These are phyloP conservation scores for Pagetopsis macropterus DNA, from an alignment of 2,797 vertebrate species.

Conservation along the genomic window DNA sequence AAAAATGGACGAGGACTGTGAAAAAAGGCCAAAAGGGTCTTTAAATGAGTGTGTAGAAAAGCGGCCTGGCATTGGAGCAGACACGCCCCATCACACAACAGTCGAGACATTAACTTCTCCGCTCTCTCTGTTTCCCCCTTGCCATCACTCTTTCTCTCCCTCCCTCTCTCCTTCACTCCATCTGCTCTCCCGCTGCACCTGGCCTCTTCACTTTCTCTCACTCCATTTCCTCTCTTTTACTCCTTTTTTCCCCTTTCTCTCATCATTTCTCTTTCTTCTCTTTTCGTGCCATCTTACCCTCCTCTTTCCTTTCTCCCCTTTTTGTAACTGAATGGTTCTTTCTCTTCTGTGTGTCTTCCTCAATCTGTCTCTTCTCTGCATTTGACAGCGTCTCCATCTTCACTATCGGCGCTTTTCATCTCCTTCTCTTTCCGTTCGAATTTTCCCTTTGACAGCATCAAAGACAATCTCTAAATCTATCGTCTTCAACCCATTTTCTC, in stretches of 20 bases:
- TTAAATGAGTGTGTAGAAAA: conserved; percentile 66
- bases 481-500: conserved; percentile 8
- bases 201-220: conserved; percentile 75
- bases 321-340: conserved; percentile 55
- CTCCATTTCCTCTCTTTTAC: conserved; percentile 65
- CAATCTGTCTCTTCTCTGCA: conserved; percentile 47
- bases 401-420: conserved; percentile 19
- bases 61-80: conserved; percentile 70
- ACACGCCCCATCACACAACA: conserved; percentile 81
- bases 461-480: conserved; percentile 29
- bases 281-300: conserved; percentile 24
- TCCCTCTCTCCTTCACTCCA: conserved; percentile 62
- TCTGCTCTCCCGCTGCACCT: conserved; percentile 75
- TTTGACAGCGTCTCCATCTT: conserved; percentile 39
- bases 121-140: conserved; percentile 53
- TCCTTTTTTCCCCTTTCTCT: conserved; percentile 36
- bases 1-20: conserved; percentile 25
- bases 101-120: conserved; percentile 73
- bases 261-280: conserved; percentile 58
- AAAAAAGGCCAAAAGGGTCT: conserved; percentile 26
- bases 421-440: conserved; percentile 25
- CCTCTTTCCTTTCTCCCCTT: conserved; percentile 39
- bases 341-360: conserved; percentile 44
- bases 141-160: conserved; percentile 64
- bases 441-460: conserved; percentile 2